phyloP scores from a whole-genome alignment of 2,888 invertebrate species.

The Actias luna region DNA sequence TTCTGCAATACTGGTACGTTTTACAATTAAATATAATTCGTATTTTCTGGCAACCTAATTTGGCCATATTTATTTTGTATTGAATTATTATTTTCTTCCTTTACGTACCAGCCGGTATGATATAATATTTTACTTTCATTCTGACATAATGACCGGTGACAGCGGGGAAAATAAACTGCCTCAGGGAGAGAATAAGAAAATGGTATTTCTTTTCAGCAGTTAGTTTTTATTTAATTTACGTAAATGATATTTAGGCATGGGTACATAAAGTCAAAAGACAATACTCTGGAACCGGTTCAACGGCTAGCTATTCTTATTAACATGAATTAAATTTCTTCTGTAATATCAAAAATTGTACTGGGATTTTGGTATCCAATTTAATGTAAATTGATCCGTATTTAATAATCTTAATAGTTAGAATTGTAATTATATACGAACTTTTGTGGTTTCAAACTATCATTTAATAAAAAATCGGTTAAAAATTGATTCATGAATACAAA shows the following conservation, averaged over 20 bases:
- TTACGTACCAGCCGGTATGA: constrained; percentile 32
- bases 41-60: background rate
- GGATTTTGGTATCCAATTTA: too few species aligned
- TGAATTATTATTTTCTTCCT: background rate
- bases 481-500: too few species aligned
- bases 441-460: too few species aligned
- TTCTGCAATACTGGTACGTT: background rate
- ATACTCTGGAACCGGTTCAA: background rate
- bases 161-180: constrained; percentile 59
- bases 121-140: constrained; percentile 46
- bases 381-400: too few species aligned
- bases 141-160: constrained; percentile 66
- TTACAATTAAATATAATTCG: background rate
- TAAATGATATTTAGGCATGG: constrained; percentile 46
- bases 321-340: too few species aligned
- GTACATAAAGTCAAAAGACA: constrained; percentile 32
- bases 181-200: constrained; percentile 56
- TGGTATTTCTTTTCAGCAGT: constrained; percentile 50
- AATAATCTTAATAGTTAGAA: too few species aligned
- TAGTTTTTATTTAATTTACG: constrained; percentile 58
- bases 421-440: too few species aligned
- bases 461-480: too few species aligned
- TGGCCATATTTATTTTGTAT: background rate
- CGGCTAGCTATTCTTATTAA: background rate
- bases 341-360: too few species aligned